phyloP scores from a whole-genome alignment of 2,797 vertebrate genomes.

The Galagoides demidoff region DNA sequence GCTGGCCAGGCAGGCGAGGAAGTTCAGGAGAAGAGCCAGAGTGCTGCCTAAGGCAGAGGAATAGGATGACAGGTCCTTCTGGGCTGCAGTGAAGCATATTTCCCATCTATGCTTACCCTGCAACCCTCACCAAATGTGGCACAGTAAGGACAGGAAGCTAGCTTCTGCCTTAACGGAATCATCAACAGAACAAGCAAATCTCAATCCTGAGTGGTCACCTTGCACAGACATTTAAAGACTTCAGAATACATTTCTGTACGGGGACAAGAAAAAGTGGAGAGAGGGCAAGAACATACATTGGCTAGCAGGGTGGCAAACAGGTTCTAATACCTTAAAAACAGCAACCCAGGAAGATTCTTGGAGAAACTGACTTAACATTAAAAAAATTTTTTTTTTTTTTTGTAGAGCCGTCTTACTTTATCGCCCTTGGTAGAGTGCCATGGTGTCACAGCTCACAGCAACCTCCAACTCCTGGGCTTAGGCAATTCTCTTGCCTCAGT shows the following conservation, averaged over 20 bases:
- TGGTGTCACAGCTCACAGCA: too few relatives aligned
- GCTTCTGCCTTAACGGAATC: not conserved
- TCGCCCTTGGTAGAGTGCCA: too few relatives aligned
- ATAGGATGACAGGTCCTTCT: not conserved
- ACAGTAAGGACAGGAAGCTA: not conserved
- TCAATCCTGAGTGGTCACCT: not conserved
- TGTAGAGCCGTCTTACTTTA: too few relatives aligned
- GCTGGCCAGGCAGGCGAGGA: conserved; percentile 92
- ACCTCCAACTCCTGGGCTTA: too few relatives aligned
- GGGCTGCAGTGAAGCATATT: not conserved
- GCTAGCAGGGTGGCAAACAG: not conserved
- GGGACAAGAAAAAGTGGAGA: not conserved
- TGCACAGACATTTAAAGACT: not conserved
- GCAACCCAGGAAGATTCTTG: not conserved
- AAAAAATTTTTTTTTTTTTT: too few relatives aligned
- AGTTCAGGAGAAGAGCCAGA: conserved; percentile 91
- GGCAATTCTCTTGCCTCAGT: too few relatives aligned
- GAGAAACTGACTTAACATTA: not conserved
- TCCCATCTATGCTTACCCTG: fast-evolving
- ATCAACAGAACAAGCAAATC: not conserved
- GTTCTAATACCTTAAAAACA: not conserved
- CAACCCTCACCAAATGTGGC: not conserved
- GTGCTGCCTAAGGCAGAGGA: conserved; percentile 82
- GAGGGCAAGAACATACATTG: not conserved
- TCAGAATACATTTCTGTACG: not conserved